phyloP scores from a whole-genome alignment of 2,797 vertebrate genomes.

The Lutjanus argentimaculatus region DNA sequence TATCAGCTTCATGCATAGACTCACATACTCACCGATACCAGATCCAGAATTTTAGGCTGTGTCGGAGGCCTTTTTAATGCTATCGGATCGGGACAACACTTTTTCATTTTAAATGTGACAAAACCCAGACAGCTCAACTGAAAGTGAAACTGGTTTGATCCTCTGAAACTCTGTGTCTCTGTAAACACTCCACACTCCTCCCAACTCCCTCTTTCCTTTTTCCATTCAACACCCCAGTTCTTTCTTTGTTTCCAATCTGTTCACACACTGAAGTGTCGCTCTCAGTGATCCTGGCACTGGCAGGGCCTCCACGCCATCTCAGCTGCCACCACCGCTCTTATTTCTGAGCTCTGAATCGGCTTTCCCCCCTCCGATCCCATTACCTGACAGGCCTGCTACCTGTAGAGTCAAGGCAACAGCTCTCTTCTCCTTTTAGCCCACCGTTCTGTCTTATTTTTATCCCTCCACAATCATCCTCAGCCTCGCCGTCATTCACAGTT shows the following conservation, averaged over 20 bases:
- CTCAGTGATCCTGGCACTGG: slow-evolving; percentile 37
- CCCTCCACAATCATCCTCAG: slow-evolving; percentile 21
- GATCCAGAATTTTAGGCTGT: no score
- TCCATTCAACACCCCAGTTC: neutral
- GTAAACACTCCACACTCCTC: neutral
- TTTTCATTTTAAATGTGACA: neutral
- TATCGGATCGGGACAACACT: no score
- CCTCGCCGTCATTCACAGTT: slow-evolving; percentile 1
- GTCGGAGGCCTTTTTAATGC: no score
- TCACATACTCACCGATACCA: no score
- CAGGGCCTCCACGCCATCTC: slow-evolving; percentile 31
- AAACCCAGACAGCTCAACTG: slow-evolving; percentile 4
- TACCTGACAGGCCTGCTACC: slow-evolving; percentile 42
- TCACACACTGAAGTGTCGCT: slow-evolving; percentile 1
- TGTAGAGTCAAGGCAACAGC: slow-evolving; percentile 31
- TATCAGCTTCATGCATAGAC: no score
- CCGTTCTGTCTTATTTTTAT: slow-evolving; percentile 8
- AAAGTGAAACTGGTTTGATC: slow-evolving; percentile 25
- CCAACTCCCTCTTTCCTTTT: neutral
- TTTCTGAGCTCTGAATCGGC: slow-evolving; percentile 67
- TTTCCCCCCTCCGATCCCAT: slow-evolving; percentile 70
- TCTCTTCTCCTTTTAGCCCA: slow-evolving; percentile 25
- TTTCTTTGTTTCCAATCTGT: neutral
- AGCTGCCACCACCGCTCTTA: slow-evolving; percentile 58
- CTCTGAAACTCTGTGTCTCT: slow-evolving; percentile 13